Evolutionary conservation across 2,888 invertebrate species (phyloP).

Genomic region (Caenorhabditis doughertyi): DNA sequence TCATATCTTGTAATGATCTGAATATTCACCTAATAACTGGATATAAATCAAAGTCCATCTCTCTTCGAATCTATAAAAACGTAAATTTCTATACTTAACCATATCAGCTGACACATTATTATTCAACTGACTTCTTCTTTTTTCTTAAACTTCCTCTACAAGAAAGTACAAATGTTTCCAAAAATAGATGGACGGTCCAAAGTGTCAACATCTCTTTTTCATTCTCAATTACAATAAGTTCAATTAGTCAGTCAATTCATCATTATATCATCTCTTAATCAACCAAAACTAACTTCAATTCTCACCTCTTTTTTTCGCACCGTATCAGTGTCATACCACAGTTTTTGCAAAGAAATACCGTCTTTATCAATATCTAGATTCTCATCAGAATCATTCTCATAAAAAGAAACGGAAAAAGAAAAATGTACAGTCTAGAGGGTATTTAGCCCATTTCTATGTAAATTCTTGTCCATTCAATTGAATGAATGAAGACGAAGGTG

Average conservation of each 20-base stretch:
- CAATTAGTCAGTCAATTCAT: conserved; percentile 47
- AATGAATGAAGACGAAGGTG: conserved; percentile 5
- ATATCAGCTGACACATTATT: neutral
- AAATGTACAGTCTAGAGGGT: too few species aligned
- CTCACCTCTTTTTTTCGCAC: conserved; percentile 5
- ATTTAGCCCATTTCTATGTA: neutral
- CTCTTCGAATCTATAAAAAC: neutral
- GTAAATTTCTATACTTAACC: neutral
- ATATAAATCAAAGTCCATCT: neutral
- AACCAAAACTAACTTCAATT: neutral
- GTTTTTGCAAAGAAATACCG: conserved; percentile 33
- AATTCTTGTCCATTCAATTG: neutral
- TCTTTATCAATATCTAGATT: conserved; percentile 5
- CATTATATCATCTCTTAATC: conserved; percentile 34
- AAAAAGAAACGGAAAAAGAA: conserved; percentile 27
- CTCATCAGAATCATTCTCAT: conserved; percentile 8
- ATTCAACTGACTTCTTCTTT: conserved; percentile 20
- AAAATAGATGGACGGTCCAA: conserved; percentile 37
- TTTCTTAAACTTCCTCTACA: neutral
- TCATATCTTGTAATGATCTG: neutral
- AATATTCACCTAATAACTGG: conserved; percentile 8
- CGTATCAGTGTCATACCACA: conserved; percentile 23
- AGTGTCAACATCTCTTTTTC: conserved; percentile 46
- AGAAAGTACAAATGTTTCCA: conserved; percentile 4
- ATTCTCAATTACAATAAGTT: conserved; percentile 25